Percentiles rank a stretch among this genome's conserved stretches.
These are phyloP conservation scores for Dendrocincla fuliginosa DNA, from an alignment of 2,797 vertebrate species.

Conservation along the genomic window DNA sequence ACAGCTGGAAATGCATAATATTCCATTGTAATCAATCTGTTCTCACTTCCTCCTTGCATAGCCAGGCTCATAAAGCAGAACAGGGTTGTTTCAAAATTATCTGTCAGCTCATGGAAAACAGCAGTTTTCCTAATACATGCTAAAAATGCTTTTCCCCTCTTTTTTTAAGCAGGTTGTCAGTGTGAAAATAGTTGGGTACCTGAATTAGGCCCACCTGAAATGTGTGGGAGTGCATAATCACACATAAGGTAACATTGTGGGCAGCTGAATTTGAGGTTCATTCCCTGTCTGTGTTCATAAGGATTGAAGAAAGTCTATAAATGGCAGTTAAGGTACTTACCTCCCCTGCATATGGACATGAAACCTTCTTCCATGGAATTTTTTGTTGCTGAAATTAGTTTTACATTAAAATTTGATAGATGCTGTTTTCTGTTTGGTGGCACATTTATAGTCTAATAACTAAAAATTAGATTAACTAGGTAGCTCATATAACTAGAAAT, in stretches of 20 bases:
- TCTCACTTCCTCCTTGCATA: not conserved
- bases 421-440: not conserved
- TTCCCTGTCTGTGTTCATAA: not conserved
- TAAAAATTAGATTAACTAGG: not conserved
- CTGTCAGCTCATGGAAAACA: not conserved
- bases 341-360: not conserved
- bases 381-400: not conserved
- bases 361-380: not conserved
- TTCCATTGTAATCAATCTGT: not conserved
- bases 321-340: not conserved
- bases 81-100: not conserved
- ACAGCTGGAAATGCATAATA: slow-evolving; percentile 26
- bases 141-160: not conserved
- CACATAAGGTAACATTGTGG: not conserved
- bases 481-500: not conserved
- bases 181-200: not conserved
- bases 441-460: not conserved
- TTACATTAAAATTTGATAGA: not conserved
- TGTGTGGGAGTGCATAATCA: not conserved
- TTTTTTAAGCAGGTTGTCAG: not conserved
- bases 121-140: not conserved
- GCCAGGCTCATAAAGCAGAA: not conserved
- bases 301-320: not conserved
- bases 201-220: not conserved
- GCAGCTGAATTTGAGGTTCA: not conserved